A percentile compares a stretch with the other conserved stretches of the same genome.
phyloP scores from a whole-genome alignment of 1,140 invertebrate species.

The Monomorium pharaonis region DNA sequence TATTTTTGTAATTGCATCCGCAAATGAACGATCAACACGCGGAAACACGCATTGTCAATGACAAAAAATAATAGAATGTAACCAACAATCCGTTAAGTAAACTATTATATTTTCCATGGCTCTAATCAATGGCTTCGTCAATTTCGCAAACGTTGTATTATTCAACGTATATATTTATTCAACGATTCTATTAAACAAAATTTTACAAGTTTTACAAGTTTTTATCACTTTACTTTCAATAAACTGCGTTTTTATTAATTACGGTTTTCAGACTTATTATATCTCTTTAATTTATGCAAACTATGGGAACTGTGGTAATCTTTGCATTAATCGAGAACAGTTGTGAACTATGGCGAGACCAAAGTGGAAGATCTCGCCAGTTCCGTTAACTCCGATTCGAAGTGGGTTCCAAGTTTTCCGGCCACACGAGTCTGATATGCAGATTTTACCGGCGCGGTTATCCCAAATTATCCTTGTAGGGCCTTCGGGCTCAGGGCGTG shows the following conservation, averaged over 20 bases:
- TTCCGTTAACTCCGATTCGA: conserved; percentile 24
- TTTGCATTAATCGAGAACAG: neutral
- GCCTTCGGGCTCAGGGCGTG: conserved; percentile 56
- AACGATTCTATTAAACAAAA: neutral
- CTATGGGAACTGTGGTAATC: neutral
- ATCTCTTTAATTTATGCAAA: conserved; percentile 8
- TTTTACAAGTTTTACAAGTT: neutral
- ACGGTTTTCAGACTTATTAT: neutral
- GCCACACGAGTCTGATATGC: conserved; percentile 27
- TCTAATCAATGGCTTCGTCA: neutral
- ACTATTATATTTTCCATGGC: neutral
- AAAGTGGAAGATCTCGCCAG: neutral
- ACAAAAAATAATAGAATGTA: neutral
- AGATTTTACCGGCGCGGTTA: conserved; percentile 69
- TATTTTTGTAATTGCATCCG: conserved; percentile 13
- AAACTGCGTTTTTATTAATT: neutral
- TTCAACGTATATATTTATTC: neutral
- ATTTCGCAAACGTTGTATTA: neutral
- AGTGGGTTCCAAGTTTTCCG: conserved; percentile 35
- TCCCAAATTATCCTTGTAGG: conserved; percentile 71
- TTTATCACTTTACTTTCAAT: neutral
- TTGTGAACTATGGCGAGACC: neutral
- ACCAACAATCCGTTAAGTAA: neutral
- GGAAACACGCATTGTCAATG: neutral
- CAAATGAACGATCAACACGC: neutral